These are phyloP conservation scores for Folsomia candida DNA, from an alignment of 2,888 invertebrate genomes.

Conservation along the genomic window DNA sequence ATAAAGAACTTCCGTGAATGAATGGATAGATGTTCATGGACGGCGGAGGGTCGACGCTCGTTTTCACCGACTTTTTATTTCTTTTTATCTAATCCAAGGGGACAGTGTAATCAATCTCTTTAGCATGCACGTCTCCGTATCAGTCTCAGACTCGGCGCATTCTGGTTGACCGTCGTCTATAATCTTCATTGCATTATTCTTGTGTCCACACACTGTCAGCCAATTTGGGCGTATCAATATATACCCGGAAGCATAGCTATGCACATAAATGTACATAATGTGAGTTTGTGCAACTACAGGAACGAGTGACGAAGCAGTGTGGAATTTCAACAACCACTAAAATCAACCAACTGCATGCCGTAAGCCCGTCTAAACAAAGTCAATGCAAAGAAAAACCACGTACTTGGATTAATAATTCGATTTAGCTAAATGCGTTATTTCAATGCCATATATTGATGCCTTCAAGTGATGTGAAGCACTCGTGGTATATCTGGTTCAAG, in stretches of 20 bases:
- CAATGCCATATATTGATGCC: too few species aligned
- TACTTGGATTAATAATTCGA: neutral
- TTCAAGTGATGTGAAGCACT: too few species aligned
- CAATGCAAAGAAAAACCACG: too few species aligned
- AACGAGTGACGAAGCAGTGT: too few species aligned
- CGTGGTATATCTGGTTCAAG: too few species aligned
- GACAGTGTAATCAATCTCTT: conserved; percentile 44
- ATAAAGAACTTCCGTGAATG: conserved; percentile 1
- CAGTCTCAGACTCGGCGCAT: neutral
- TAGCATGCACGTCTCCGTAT: conserved; percentile 30
- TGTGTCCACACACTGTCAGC: neutral
- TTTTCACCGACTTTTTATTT: conserved; percentile 1
- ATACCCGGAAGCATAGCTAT: too few species aligned
- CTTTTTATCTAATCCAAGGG: conserved; percentile 32
- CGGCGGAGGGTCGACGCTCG: neutral
- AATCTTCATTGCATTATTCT: neutral
- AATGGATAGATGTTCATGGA: neutral
- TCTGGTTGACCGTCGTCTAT: neutral
- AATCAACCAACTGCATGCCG: too few species aligned
- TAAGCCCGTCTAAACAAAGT: too few species aligned
- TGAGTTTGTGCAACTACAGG: too few species aligned
- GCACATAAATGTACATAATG: too few species aligned
- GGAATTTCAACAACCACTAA: too few species aligned
- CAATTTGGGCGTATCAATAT: too few species aligned
- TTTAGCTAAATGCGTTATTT: neutral